A percentile compares a stretch with the other conserved stretches of the same genome.
phyloP scores from a whole-genome alignment of 92 coral and sea anemone genomes.

The Plumapathes pennacea region DNA sequence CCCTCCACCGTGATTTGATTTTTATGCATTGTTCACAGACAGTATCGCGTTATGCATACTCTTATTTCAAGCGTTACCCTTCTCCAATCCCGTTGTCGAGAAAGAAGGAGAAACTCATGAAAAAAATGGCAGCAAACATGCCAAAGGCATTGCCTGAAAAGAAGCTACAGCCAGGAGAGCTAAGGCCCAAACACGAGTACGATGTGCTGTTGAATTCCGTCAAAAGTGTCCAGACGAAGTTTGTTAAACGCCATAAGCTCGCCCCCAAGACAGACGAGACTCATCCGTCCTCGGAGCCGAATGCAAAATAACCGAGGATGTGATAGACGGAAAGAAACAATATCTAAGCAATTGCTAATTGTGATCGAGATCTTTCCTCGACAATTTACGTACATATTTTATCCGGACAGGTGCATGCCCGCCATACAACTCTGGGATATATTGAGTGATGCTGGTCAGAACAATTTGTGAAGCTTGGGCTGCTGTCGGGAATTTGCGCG shows the following conservation, averaged over 20 bases:
- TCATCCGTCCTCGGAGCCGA: too few relatives aligned
- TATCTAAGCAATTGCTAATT: too few relatives aligned
- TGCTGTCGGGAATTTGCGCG: too few relatives aligned
- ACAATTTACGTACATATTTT: too few relatives aligned
- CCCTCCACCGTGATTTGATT: background rate
- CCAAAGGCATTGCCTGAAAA: constrained; percentile 1
- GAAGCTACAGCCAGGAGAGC: constrained; percentile 1
- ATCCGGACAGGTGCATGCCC: too few relatives aligned
- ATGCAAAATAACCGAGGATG: too few relatives aligned
- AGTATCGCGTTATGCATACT: background rate
- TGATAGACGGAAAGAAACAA: too few relatives aligned
- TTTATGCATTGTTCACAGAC: background rate
- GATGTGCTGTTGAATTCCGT: background rate
- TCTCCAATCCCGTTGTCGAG: background rate
- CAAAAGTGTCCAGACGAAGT: background rate
- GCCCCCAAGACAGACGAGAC: too few relatives aligned
- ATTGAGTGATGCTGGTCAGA: too few relatives aligned
- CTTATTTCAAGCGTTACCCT: background rate
- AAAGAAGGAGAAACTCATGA: constrained; percentile 3
- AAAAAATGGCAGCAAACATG: background rate
- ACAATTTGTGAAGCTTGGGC: too few relatives aligned
- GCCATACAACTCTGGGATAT: too few relatives aligned
- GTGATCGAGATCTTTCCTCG: too few relatives aligned
- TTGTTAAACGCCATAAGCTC: constrained; percentile 15
- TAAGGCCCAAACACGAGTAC: constrained; percentile 2